These are phyloP conservation scores for Subanguina moxae DNA, from an alignment of 1,140 invertebrate species.

Conservation along the genomic window DNA sequence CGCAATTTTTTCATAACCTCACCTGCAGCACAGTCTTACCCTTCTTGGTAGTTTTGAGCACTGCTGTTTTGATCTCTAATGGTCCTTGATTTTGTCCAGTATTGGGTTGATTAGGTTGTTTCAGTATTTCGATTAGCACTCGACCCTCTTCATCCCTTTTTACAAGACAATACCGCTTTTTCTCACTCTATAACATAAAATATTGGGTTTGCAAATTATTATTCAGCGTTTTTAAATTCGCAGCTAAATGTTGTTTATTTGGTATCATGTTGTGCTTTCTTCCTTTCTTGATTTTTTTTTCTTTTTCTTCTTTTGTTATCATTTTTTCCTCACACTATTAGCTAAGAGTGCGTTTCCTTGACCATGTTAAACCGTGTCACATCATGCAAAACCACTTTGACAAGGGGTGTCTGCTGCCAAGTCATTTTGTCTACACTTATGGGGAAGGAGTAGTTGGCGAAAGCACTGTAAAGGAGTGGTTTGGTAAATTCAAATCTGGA, in stretches of 20 bases:
- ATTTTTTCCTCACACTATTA: neutral
- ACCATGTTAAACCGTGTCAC: neutral
- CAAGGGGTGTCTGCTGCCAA: neutral
- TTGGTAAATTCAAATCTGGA: neutral
- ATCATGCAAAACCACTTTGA: conserved; percentile 3
- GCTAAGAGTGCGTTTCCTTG: neutral
- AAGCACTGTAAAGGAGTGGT: neutral
- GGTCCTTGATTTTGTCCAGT: conserved; percentile 15
- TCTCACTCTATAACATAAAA: conserved; percentile 26
- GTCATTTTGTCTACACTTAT: neutral
- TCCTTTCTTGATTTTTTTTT: neutral
- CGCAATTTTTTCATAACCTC: too few species aligned
- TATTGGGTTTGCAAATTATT: neutral
- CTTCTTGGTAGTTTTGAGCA: conserved; percentile 48
- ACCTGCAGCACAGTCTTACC: conserved; percentile 42
- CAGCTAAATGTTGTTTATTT: too few species aligned
- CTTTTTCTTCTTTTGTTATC: neutral
- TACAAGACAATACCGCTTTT: conserved; percentile 42
- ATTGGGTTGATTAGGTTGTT: conserved; percentile 28
- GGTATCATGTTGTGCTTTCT: too few species aligned
- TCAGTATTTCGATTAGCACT: conserved; percentile 35
- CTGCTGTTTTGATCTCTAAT: conserved; percentile 42
- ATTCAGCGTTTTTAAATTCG: too few species aligned
- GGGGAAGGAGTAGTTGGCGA: conserved; percentile 2
- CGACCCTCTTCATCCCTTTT: conserved; percentile 20